These are phyloP conservation scores for Enteromius viviparus DNA, from an alignment of 2,797 vertebrate genomes.

Conservation along the genomic window DNA sequence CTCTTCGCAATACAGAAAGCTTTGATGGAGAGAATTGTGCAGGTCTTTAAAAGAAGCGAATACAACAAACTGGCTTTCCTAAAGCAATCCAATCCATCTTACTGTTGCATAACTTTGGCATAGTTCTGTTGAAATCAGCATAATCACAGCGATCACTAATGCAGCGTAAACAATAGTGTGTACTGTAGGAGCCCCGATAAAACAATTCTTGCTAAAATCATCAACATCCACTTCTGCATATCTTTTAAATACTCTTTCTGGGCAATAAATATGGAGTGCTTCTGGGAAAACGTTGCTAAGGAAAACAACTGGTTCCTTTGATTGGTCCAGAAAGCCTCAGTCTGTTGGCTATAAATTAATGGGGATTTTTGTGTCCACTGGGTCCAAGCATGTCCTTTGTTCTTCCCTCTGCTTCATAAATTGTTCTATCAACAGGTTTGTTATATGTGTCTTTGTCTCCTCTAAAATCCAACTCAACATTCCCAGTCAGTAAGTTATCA, in stretches of 20 bases:
- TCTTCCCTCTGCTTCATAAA: constrained; percentile 35
- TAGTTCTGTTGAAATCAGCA: neutral
- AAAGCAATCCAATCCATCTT: neutral
- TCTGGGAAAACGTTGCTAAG: constrained; percentile 6
- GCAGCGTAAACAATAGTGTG: neutral
- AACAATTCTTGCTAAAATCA: neutral
- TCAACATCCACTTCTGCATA: neutral
- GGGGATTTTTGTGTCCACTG: constrained; percentile 16
- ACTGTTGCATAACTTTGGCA: neutral
- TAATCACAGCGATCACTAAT: neutral
- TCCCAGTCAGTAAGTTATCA: constrained; percentile 39
- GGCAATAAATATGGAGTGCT: neutral
- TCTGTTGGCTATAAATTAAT: constrained; percentile 59
- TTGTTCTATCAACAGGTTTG: constrained; percentile 53
- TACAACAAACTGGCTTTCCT: neutral
- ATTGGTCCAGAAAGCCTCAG: constrained; percentile 30
- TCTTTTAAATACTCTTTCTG: constrained; percentile 23
- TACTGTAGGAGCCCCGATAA: constrained; percentile 20
- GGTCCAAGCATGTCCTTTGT: constrained; percentile 41
- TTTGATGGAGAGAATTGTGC: neutral
- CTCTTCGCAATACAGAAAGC: neutral
- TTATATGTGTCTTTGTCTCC: constrained; percentile 58
- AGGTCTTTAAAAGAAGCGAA: neutral
- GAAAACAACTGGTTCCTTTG: constrained; percentile 29
- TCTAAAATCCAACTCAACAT: constrained; percentile 24